These are phyloP conservation scores for Mizuhopecten yessoensis DNA, from an alignment of 1,140 invertebrate genomes.

Conservation along the genomic window DNA sequence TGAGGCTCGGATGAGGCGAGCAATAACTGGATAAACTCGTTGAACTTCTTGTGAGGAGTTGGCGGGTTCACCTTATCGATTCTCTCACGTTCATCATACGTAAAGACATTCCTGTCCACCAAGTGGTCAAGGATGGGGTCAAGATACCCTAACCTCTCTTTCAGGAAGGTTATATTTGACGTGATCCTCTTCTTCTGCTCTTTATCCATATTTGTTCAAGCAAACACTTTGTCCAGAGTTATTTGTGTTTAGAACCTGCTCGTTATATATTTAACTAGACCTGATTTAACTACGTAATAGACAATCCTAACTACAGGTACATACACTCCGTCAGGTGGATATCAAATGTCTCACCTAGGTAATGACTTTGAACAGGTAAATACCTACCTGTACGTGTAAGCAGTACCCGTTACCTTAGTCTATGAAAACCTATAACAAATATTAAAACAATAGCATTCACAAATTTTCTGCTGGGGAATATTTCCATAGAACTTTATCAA, in stretches of 20 bases:
- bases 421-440: neutral
- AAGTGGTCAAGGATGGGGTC: slow-evolving; percentile 58
- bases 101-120: slow-evolving; percentile 56
- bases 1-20: slow-evolving; percentile 55
- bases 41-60: slow-evolving; percentile 63
- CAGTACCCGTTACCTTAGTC: neutral
- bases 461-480: neutral
- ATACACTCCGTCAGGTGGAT: neutral
- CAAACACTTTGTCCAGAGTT: neutral
- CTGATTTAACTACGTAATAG: neutral
- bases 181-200: slow-evolving; percentile 61
- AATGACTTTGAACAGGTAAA: neutral
- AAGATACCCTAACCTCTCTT: slow-evolving; percentile 60
- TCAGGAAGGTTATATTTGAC: slow-evolving; percentile 64
- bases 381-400: neutral
- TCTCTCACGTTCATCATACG: slow-evolving; percentile 53
- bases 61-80: slow-evolving; percentile 59
- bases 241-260: too few relatives aligned
- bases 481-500: neutral
- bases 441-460: neutral
- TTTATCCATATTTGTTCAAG: slow-evolving; percentile 55
- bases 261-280: neutral
- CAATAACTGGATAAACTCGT: slow-evolving; percentile 61
- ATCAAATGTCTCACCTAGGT: neutral
- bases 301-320: neutral